Evolutionary conservation across 2,888 invertebrate genomes (phyloP).

Genomic region (Drosophila neotestacea): DNA sequence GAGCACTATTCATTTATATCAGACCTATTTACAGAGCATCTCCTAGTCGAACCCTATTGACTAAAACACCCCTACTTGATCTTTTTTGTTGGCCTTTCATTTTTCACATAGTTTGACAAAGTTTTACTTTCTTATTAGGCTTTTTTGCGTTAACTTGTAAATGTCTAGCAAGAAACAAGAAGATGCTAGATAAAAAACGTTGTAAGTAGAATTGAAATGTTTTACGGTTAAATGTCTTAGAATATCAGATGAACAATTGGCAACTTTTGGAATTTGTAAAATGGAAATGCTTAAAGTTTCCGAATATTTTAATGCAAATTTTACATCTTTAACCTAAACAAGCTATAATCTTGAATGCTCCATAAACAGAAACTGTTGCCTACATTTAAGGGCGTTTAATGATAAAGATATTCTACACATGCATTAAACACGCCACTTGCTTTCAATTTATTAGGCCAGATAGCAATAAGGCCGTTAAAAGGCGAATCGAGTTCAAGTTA

Average conservation of each 20-base stretch:
- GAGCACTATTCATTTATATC: no score
- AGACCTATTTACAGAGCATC: no score
- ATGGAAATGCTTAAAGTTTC: not conserved
- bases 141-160: constrained; percentile 16
- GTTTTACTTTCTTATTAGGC: constrained; percentile 36
- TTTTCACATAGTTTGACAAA: constrained; percentile 28
- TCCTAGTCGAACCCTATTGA: not conserved
- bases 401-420: constrained; percentile 14
- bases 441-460: constrained; percentile 27
- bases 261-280: not conserved
- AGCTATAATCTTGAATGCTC: not conserved
- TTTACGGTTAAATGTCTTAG: not conserved
- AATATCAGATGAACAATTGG: constrained; percentile 1
- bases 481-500: constrained; percentile 31
- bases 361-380: constrained; percentile 48
- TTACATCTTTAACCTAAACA: not conserved
- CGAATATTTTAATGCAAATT: not conserved
- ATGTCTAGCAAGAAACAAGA: not conserved
- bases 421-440: constrained; percentile 40
- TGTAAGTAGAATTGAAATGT: not conserved
- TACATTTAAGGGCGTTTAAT: constrained; percentile 50
- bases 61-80: not conserved
- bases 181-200: not conserved
- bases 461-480: constrained; percentile 28
- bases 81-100: not conserved